Evolutionary conservation across 2,888 invertebrate species (phyloP).

Genomic region (Heteropelma amictum): DNA sequence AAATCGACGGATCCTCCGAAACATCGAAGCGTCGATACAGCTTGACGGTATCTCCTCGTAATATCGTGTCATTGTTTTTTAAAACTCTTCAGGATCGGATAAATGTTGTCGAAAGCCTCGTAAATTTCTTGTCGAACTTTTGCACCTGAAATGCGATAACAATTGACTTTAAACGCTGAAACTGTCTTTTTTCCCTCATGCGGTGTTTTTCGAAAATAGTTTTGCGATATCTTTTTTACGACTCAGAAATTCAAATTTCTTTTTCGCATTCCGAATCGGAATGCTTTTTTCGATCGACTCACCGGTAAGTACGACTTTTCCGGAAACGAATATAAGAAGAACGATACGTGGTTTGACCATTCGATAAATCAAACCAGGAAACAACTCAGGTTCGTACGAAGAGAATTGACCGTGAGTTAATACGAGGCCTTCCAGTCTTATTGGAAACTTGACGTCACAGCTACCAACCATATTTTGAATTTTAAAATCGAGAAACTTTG

Average conservation of each 20-base stretch:
- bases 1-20: neutral
- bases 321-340: slow-evolving; percentile 98
- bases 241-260: neutral
- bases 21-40: slow-evolving; percentile 24
- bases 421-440: slow-evolving; percentile 88
- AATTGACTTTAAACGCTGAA: too few relatives aligned
- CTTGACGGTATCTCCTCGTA: neutral
- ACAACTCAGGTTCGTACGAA: slow-evolving; percentile 97
- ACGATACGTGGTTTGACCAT: slow-evolving; percentile 99
- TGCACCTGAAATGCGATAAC: slow-evolving; percentile 82
- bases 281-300: slow-evolving; percentile 26
- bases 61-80: slow-evolving; percentile 83
- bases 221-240: neutral
- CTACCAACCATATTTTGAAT: slow-evolving; percentile 93
- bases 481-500: slow-evolving; percentile 88
- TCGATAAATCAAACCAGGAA: slow-evolving; percentile 98
- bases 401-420: slow-evolving; percentile 89
- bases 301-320: slow-evolving; percentile 96
- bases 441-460: slow-evolving; percentile 92
- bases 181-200: too few relatives aligned
- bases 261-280: neutral
- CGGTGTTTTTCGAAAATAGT: neutral
- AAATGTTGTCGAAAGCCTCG: slow-evolving; percentile 97
- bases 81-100: slow-evolving; percentile 96
- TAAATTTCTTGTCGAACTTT: slow-evolving; percentile 95